Evolutionary conservation across 2,797 vertebrate species (phyloP).

Genomic region (Phalanger gymnotis): DNA sequence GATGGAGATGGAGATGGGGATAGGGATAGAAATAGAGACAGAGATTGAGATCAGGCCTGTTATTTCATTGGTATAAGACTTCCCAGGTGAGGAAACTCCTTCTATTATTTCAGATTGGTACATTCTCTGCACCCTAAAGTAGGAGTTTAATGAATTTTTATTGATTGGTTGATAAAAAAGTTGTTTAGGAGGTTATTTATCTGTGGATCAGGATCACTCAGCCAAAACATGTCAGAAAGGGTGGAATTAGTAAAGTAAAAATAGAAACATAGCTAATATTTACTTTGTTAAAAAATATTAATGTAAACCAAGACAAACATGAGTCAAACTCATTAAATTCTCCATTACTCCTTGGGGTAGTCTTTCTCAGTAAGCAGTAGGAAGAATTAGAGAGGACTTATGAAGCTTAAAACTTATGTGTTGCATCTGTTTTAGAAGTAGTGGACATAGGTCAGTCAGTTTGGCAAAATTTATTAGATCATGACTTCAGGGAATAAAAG

Average conservation of each 20-base stretch:
- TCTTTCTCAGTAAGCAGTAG: neutral
- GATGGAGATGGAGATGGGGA: no score
- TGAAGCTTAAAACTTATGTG: neutral
- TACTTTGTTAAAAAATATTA: neutral
- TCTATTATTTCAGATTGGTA: neutral
- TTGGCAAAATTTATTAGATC: neutral
- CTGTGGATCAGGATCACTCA: neutral
- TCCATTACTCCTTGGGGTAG: neutral
- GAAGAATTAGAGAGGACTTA: neutral
- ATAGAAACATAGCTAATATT: neutral
- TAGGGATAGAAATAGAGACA: neutral
- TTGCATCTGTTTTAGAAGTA: neutral
- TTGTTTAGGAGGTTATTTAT: neutral
- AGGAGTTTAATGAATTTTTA: neutral
- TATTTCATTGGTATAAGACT: neutral
- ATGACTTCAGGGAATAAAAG: neutral
- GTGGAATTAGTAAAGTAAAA: neutral
- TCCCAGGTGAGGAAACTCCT: neutral
- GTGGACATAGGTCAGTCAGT: neutral
- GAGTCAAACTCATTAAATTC: neutral
- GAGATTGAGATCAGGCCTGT: fast-evolving
- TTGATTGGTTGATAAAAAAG: neutral
- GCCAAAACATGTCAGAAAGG: neutral
- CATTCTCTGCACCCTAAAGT: neutral
- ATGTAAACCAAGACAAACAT: neutral